phyloP scores from a whole-genome alignment of 2,888 invertebrate genomes.

The Pheosia gnoma region DNA sequence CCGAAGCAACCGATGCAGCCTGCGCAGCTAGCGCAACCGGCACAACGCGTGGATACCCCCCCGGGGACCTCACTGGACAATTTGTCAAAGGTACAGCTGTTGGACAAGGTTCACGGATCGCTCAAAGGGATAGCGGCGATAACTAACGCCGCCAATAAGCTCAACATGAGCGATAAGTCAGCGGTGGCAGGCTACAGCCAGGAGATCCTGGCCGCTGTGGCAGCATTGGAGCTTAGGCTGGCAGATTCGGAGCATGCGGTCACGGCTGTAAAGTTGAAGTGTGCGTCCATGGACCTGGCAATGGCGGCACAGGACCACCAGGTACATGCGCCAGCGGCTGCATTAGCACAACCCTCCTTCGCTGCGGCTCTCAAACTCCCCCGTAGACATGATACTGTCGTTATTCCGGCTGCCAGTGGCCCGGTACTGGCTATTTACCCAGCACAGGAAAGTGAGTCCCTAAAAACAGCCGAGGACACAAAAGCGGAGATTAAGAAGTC shows the following conservation, averaged over 20 bases:
- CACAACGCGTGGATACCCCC: too few species aligned
- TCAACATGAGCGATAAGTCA: slow-evolving; percentile 6
- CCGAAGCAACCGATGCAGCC: too few species aligned
- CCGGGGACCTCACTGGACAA: too few species aligned
- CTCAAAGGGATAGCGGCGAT: too few species aligned
- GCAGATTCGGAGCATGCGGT: not conserved
- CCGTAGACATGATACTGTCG: slow-evolving; percentile 4
- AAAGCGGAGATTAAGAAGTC: slow-evolving; percentile 2
- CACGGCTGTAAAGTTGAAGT: not conserved
- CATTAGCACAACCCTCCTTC: too few species aligned
- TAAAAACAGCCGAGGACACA: slow-evolving; percentile 7
- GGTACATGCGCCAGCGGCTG: too few species aligned
- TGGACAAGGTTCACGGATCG: slow-evolving; percentile 4
- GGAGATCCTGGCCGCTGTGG: not conserved
- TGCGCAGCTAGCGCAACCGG: too few species aligned
- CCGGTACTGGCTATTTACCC: slow-evolving; percentile 8
- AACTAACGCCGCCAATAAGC: not conserved
- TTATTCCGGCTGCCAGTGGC: not conserved
- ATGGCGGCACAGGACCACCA: not conserved
- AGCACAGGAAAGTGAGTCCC: not conserved
- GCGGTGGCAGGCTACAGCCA: not conserved
- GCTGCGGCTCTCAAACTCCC: slow-evolving; percentile 3
- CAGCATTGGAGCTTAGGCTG: not conserved
- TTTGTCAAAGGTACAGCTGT: slow-evolving; percentile 2
- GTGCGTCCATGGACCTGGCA: not conserved